Base-by-base conservation (phyloP, 2,797 vertebrate genomes). In the Coregonus suidteri region DNA sequence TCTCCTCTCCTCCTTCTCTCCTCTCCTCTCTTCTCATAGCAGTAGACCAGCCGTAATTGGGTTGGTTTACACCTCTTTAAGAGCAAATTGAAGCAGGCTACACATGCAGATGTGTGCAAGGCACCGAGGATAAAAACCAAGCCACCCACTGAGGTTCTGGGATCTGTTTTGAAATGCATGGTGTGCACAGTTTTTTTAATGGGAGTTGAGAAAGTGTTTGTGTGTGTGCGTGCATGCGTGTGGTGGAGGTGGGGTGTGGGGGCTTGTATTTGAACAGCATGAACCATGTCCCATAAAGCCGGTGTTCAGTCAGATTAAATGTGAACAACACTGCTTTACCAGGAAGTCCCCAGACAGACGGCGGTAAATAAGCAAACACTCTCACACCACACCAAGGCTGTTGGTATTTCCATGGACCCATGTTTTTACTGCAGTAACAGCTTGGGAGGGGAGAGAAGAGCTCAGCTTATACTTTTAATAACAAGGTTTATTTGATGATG, bases 61-160 rank as follows among this genome's bases (percentile, higher is more conserved):
- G 71, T 84, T 78, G 76, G 77, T 88, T 89, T 88, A 85, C 84
- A 87, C 81, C 82, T 86, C 78, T 75, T 85, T 79, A 81, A 84
- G 76, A 86, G 82, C 73, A 83, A 81, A 73, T 85, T 79, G 78
- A 77, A 88, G 76, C 31, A 64, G 67, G 74, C 77, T 79, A 76
- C 73, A 81, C 79, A 67, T 56, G 35, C 4, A 64, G 66, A 64
- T 56, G 11, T 30, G 68, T 67, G 62, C 47, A 74, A 73, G 75
- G 71, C 68, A 69, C n/a, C 15, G 20, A 75, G 76, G 69, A 83
- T 67, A 80, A 77, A 83, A 75, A 78, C 78, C 74, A 18, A 81
- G 71, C 52, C n/a, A 70, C 77, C 78, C 59, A 47, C 52, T 25
- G 34, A 73, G 76, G 35, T 66, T 25, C 20, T 65, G 25, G 73